Percentiles rank a stretch among this genome's conserved stretches.
Conservation (phyloP, 1,140 invertebrate species). For the Trachymyrmex cornetzi region DNA sequence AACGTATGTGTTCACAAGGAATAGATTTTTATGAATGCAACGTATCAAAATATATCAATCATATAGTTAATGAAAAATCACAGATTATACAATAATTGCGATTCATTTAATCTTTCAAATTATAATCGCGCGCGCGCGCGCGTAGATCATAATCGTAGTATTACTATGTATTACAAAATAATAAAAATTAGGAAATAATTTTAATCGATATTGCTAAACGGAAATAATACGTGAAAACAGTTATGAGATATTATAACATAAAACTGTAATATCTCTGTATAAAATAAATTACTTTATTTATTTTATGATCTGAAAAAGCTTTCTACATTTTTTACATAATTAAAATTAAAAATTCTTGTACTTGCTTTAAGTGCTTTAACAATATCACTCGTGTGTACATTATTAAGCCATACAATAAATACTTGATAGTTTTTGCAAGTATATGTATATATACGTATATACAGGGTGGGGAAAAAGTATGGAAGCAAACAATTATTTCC, state of each 20-base stretch:
- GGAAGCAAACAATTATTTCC: too few species aligned
- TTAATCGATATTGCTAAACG: background rate
- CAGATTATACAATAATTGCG: background rate
- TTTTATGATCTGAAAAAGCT: background rate
- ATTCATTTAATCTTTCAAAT: constrained; percentile 16
- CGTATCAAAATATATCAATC: constrained; percentile 1
- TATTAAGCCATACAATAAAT: background rate
- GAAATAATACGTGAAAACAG: background rate
- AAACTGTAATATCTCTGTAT: background rate
- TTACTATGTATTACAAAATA: background rate
- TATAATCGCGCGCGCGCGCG: too few species aligned
- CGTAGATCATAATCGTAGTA: background rate
- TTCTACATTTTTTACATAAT: background rate
- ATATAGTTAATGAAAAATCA: background rate
- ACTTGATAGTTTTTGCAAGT: background rate
- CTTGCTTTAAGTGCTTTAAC: background rate
- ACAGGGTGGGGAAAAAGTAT: too few species aligned
- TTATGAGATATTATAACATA: background rate
- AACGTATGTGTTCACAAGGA: too few species aligned
- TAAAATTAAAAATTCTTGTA: background rate
- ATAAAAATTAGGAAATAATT: background rate
- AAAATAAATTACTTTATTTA: background rate
- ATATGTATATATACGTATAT: too few species aligned
- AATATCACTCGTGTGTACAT: background rate
- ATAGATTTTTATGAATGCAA: too few species aligned